Evolutionary conservation across 1,140 invertebrate species (phyloP), one percentile per base, ranked within the genome.

Genomic region (Lucilia sericata): DNA sequence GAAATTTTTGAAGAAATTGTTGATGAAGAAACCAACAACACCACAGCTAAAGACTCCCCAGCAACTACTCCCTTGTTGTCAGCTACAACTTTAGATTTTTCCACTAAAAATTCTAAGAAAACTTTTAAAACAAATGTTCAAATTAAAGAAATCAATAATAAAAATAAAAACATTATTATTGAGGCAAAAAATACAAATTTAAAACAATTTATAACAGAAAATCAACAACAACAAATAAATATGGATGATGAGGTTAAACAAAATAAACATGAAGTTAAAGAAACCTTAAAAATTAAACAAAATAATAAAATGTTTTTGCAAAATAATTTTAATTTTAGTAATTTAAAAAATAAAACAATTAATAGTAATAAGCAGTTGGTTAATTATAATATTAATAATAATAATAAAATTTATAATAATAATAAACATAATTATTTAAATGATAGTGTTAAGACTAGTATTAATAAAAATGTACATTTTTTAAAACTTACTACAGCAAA

Each of bases 391-490:
- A n/a, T 60, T 76, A 76, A 84, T 82, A 65, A 82, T 82, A 34
- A 82, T 76, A 76, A 76, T 82, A n/a, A 60, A 30, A 30, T 30
- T 30, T 30, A 30, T 76, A 76, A 76, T 30, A 55, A 49, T 13
- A 83, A 76, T 82, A 51, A 36, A 60, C 5, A 51, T 82, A 75
- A 13, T 83, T 83, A 19, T 70, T 60, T 42, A 51, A 83, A 83
- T 65, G 55, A 78, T 74, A 82, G 51, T n/a, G 12, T n/a, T 82
- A 84, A 82, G 36, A 82, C 30, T 49, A 84, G 49, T 74, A 82
- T 74, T 74, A 82, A 78, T 51, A 80, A 65, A 60, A 84, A 81
- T 70, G 83, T 84, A 84, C 34, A 60, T 80, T 81, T 84, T 83
- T 75, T 75, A 83, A 83, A 70, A 76, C 76, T 34, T 76, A 83